These are phyloP conservation scores for Crotalus horridus DNA, from an alignment of 2,113 vertebrate species.

Conservation along the genomic window DNA sequence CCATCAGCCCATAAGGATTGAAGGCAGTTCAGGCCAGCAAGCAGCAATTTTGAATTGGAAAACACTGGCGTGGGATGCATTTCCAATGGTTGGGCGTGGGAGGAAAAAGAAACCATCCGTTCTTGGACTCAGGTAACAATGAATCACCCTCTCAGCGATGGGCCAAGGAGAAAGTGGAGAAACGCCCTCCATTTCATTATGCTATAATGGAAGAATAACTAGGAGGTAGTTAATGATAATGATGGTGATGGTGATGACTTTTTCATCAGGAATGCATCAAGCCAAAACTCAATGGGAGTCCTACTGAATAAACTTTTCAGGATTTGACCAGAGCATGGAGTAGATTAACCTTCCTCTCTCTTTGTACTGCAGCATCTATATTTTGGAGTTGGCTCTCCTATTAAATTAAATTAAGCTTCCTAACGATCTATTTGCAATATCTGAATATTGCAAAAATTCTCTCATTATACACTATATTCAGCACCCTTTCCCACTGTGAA, in stretches of 20 bases:
- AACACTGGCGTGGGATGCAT: neutral
- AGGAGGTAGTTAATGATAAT: neutral
- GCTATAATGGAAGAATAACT: neutral
- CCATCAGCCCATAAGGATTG: neutral
- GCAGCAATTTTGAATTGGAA: neutral
- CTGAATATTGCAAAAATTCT: too few species aligned
- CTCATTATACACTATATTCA: too few species aligned
- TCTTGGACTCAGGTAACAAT: neutral
- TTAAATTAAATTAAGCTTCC: too few species aligned
- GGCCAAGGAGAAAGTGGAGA: neutral
- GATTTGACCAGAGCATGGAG: neutral
- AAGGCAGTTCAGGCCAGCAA: neutral
- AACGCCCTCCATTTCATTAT: neutral
- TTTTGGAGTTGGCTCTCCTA: too few species aligned
- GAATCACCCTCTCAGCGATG: neutral
- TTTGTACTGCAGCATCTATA: too few species aligned
- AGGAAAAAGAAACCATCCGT: neutral
- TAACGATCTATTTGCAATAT: too few species aligned
- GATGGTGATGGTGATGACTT: neutral
- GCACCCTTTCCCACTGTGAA: too few species aligned
- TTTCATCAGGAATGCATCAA: neutral
- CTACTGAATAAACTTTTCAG: neutral
- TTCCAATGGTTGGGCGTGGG: neutral
- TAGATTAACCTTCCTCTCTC: neutral
- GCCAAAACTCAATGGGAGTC: neutral